Base-by-base conservation (phyloP, 2,888 invertebrate species). In the Drosophila pseudotakahashii region DNA sequence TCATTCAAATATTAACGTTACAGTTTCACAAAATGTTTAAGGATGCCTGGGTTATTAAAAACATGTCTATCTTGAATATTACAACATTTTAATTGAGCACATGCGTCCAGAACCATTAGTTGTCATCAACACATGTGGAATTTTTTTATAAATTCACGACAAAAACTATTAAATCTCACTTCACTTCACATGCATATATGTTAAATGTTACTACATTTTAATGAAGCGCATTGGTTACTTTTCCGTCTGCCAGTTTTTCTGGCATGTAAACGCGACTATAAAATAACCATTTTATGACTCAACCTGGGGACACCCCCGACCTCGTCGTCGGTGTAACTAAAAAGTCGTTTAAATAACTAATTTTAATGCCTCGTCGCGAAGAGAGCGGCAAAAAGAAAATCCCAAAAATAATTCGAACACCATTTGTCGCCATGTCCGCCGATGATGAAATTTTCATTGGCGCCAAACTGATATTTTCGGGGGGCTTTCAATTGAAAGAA, bases 251-350 rank as follows among this genome's bases (percentile, higher is more conserved):
- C 51, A 62, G 59, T 82, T 54, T 54, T 71, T 62, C 36, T 48
- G 54, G 61, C 78, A 67, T 77, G 75, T 73, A 54, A 70, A 72
- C 69, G 68, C 50, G 66, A 50, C 72, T 30, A 85, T 82, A 86
- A 81, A 84, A 74, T 55, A 58, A 61, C 68, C 62, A 51, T 62
- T 81, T 81, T 80, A 81, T 81, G 71, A 78, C 86, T 59, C 57
- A 78, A 71, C 73, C 86, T 50, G 39, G 50, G 32, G 11, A 61
- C 54, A 39, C 34, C 68, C 62, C 45, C 64, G 34, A 54, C 67
- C 64, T 64, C 34, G 37, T 64, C 34, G 37, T 30, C 48, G 26
- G 34, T 47, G 61, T 68, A 55, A 74, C 77, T 61, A 69, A 76
- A 78, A 76, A 63, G 50, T 62, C 48, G 60, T 74, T 77, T 55